A percentile compares a stretch with the other conserved stretches of the same genome.
These are phyloP conservation scores for Abrostola tripartita DNA, from an alignment of 2,888 invertebrate species.

Conservation along the genomic window DNA sequence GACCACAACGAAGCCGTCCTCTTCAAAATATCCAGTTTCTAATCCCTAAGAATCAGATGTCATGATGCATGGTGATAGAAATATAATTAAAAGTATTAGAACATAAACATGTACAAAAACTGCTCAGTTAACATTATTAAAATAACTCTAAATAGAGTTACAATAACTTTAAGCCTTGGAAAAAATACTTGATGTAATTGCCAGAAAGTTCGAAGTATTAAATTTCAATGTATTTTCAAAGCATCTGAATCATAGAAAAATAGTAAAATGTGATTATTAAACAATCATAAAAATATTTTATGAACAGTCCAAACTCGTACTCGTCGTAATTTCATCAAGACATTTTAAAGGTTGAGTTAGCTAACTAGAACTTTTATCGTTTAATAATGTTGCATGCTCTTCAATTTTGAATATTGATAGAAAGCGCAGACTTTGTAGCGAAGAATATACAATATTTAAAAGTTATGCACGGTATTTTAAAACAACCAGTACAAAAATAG, in stretches of 20 bases:
- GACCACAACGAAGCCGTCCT: slow-evolving; percentile 88
- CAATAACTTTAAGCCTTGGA: slow-evolving; percentile 20
- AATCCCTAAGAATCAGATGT: slow-evolving; percentile 83
- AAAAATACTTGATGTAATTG: slow-evolving; percentile 29
- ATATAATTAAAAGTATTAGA: slow-evolving; percentile 43
- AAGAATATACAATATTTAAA: slow-evolving; percentile 42
- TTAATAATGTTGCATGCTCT: slow-evolving; percentile 37
- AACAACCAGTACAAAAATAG: slow-evolving; percentile 16
- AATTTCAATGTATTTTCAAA: background rate
- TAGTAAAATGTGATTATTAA: background rate
- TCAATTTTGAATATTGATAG: slow-evolving; percentile 19
- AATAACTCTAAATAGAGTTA: slow-evolving; percentile 38
- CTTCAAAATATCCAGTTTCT: slow-evolving; percentile 90
- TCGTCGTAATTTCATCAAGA: slow-evolving; percentile 30
- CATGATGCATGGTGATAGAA: slow-evolving; percentile 70
- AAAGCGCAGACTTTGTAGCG: slow-evolving; percentile 34
- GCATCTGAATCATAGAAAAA: slow-evolving; percentile 1
- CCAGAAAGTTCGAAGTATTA: slow-evolving; percentile 1
- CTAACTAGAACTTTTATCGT: slow-evolving; percentile 21
- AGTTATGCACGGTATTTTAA: slow-evolving; percentile 35
- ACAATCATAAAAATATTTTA: too few relatives aligned
- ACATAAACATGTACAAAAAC: slow-evolving; percentile 31
- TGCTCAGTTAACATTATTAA: slow-evolving; percentile 38
- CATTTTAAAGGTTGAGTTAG: slow-evolving; percentile 22
- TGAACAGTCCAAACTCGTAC: background rate